Evolutionary conservation across 2,797 vertebrate species (phyloP).

Genomic region (Delichon dasypus): DNA sequence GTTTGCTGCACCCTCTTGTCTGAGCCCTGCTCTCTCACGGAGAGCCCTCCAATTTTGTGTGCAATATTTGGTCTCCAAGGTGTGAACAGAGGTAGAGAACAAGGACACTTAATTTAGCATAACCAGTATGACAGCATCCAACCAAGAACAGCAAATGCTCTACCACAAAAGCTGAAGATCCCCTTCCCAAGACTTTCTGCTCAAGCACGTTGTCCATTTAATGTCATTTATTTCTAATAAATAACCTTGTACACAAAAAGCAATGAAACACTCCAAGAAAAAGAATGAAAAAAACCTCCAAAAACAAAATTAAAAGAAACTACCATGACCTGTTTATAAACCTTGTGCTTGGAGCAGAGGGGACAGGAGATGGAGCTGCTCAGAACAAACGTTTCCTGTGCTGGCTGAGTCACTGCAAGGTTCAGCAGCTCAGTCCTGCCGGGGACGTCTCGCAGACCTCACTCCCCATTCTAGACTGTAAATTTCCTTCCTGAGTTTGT

Average conservation of each 20-base stretch:
- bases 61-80: neutral
- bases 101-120: neutral
- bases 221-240: neutral
- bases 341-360: neutral
- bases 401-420: neutral
- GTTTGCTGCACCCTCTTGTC: neutral
- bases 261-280: neutral
- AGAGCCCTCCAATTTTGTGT: neutral
- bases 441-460: neutral
- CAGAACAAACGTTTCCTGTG: conserved; percentile 17
- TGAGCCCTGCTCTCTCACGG: neutral
- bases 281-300: neutral
- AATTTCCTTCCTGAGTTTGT: conserved; percentile 71
- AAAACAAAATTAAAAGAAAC: neutral
- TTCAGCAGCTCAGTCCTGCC: neutral
- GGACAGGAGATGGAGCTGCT: conserved; percentile 57
- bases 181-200: neutral
- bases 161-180: neutral
- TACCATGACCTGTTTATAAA: neutral
- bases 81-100: neutral
- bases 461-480: conserved; percentile 42
- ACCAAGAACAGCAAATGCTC: neutral
- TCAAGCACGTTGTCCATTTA: neutral
- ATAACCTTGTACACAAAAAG: neutral
- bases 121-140: neutral